Conservation (phyloP, 2,797 vertebrate species). For the Pseudopleuronectes americanus region DNA sequence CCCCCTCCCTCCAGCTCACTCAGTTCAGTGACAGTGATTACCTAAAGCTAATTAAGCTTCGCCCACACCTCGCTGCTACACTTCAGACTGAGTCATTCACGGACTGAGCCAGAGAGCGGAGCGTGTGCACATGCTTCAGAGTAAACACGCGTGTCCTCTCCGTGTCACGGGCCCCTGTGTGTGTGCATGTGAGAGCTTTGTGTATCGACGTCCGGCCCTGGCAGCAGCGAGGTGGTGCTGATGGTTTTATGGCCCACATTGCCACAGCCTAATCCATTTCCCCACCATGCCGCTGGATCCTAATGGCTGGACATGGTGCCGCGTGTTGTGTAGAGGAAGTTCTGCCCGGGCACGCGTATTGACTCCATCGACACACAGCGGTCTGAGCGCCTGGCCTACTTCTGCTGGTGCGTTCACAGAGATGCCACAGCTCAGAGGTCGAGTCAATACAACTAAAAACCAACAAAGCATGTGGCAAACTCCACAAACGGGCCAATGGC, state of each 20-base stretch:
- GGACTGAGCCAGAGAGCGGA: no score
- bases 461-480: conserved; percentile 1
- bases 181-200: conserved; percentile 23
- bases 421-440: conserved; percentile 15
- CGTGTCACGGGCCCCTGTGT: conserved; percentile 1
- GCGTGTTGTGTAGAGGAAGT: conserved; percentile 45
- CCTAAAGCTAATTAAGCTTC: conserved; percentile 44
- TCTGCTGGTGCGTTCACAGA: conserved; percentile 65
- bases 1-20: conserved; percentile 1
- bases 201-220: conserved; percentile 34
- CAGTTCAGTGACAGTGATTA: conserved; percentile 29
- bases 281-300: conserved; percentile 53
- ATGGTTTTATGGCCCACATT: conserved; percentile 64
- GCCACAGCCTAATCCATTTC: conserved; percentile 67
- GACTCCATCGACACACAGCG: conserved; percentile 60
- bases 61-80: background rate
- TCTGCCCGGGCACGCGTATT: conserved; percentile 62
- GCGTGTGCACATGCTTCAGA: background rate
- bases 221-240: conserved; percentile 40
- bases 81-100: conserved; percentile 6
- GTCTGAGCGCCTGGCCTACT: conserved; percentile 69
- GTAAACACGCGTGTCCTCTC: conserved; percentile 4
- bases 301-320: conserved; percentile 57
- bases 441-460: conserved; percentile 5
- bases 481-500: conserved; percentile 5